These are phyloP conservation scores for Listronotus oregonensis DNA, from an alignment of 1,140 invertebrate species.

Conservation along the genomic window DNA sequence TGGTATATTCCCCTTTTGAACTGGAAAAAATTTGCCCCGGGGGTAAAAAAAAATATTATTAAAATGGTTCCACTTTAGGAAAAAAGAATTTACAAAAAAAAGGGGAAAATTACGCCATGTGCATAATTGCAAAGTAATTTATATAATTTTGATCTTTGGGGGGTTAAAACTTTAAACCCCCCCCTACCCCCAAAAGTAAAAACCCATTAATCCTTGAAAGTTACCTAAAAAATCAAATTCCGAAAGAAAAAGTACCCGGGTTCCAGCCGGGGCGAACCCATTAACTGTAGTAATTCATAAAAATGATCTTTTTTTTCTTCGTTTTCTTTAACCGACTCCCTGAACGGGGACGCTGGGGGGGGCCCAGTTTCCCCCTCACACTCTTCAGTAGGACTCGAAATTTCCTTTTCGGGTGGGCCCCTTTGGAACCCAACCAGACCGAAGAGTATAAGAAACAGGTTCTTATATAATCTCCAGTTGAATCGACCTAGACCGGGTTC, in stretches of 20 bases:
- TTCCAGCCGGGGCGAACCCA: conserved; percentile 36
- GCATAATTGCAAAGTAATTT: too few species aligned
- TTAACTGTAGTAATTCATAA: not conserved
- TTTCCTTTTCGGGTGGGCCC: conserved; percentile 54
- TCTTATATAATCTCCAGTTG: conserved; percentile 59
- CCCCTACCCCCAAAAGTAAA: too few species aligned
- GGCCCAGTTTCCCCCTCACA: conserved; percentile 2
- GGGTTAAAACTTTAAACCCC: too few species aligned
- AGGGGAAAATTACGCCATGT: too few species aligned
- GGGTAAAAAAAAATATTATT: too few species aligned
- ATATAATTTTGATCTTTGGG: too few species aligned
- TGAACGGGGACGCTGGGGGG: conserved; percentile 17
- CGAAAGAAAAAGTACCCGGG: conserved; percentile 19
- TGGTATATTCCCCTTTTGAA: too few species aligned
- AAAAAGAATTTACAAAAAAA: too few species aligned
- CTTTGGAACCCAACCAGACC: conserved; percentile 61
- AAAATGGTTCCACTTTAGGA: too few species aligned
- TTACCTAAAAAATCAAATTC: not conserved
- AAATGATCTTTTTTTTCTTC: conserved; percentile 1
- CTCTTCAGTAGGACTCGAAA: conserved; percentile 33
- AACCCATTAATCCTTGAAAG: not conserved
- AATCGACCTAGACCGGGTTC: conserved; percentile 53
- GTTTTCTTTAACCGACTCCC: conserved; percentile 21
- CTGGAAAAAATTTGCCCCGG: too few species aligned
- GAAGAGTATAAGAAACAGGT: conserved; percentile 63